Conservation (phyloP, 2,113 vertebrate genomes). For the Bubo scandiacus region DNA sequence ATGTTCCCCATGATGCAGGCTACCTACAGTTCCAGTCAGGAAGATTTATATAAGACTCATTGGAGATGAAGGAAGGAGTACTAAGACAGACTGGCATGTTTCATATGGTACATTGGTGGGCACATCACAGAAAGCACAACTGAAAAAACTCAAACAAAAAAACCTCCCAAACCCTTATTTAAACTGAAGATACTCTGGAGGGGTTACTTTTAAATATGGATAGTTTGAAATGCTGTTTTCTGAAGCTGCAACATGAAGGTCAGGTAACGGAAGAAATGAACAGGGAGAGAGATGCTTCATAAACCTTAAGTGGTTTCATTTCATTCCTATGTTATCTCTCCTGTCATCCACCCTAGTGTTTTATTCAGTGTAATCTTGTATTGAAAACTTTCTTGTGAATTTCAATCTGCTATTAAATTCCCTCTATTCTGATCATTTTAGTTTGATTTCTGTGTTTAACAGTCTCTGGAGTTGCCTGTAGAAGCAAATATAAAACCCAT, state of each 20-base stretch:
- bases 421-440: background rate
- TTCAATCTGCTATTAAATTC: background rate
- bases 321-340: background rate
- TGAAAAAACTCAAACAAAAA: background rate
- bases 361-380: background rate
- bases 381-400: background rate
- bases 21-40: slow-evolving; percentile 47
- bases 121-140: background rate
- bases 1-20: slow-evolving; percentile 57
- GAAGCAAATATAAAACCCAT: background rate
- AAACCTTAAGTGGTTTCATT: slow-evolving; percentile 5
- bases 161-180: background rate
- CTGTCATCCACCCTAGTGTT: background rate
- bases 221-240: background rate
- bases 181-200: background rate
- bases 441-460: slow-evolving; percentile 1
- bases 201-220: background rate
- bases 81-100: background rate
- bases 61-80: slow-evolving; percentile 14
- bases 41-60: slow-evolving; percentile 36
- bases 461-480: background rate
- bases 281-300: background rate
- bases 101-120: background rate
- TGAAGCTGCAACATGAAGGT: background rate
- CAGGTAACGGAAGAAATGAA: background rate